phyloP scores from a whole-genome alignment of 2,113 vertebrate genomes.

The Psilopsiagon aymara region DNA sequence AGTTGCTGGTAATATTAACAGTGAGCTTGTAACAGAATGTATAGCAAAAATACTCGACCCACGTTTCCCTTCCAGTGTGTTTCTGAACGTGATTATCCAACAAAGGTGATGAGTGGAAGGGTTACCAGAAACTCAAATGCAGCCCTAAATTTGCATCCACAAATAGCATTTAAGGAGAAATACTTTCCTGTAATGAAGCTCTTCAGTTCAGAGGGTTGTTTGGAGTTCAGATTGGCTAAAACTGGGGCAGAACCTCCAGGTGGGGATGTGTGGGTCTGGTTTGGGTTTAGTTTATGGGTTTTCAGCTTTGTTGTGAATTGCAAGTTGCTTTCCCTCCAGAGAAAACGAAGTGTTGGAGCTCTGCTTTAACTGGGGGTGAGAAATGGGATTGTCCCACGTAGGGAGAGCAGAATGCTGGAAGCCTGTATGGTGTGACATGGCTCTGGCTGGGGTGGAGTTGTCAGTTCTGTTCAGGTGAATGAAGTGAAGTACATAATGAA shows the following conservation, averaged over 20 bases:
- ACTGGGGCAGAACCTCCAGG: background rate
- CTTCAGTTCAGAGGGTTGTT: background rate
- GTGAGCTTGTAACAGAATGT: background rate
- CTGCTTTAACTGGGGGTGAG: background rate
- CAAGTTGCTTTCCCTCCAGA: background rate
- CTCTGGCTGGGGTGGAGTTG: background rate
- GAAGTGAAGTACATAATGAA: background rate
- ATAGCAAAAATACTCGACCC: background rate
- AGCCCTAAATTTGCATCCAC: background rate
- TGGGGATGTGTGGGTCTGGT: background rate
- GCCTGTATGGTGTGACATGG: background rate
- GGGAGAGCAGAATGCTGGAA: background rate
- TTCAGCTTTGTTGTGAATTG: background rate
- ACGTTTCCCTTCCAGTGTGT: rapidly evolving
- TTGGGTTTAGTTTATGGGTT: background rate
- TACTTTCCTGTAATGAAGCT: background rate
- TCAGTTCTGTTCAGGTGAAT: background rate
- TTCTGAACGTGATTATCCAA: background rate
- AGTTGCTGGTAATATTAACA: constrained; percentile 5
- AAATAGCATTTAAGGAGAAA: background rate
- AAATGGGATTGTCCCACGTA: background rate
- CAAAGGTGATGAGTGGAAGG: background rate
- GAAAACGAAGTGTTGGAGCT: background rate
- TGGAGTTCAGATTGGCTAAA: background rate
- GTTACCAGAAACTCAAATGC: background rate